Conservation (phyloP, 2,113 vertebrate genomes). For the Pluvianellus socialis region DNA sequence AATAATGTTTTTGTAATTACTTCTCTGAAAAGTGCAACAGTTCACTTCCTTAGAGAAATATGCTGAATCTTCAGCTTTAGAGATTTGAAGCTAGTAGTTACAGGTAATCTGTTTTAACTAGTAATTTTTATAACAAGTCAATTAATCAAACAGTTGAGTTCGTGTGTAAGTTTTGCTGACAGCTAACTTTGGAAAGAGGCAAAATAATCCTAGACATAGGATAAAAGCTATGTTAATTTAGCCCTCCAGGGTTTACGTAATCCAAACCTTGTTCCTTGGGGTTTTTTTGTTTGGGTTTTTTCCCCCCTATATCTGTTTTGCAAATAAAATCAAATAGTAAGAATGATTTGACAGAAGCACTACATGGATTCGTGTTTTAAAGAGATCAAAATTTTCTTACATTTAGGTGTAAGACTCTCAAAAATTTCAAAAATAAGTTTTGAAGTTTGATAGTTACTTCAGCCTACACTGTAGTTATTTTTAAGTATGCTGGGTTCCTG, state of each 20-base stretch:
- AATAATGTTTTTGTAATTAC: neutral
- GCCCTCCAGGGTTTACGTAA: neutral
- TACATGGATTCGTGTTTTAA: fast-evolving
- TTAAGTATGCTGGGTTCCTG: neutral
- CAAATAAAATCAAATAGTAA: neutral
- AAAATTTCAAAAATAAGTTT: neutral
- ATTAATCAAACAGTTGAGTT: neutral
- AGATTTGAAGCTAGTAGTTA: neutral
- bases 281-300: neutral
- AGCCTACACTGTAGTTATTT: neutral
- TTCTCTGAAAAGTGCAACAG: neutral
- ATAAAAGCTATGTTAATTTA: neutral
- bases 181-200: neutral
- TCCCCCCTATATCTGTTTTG: neutral
- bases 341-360: neutral
- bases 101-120: neutral
- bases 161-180: neutral
- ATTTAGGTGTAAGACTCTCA: neutral
- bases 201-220: neutral
- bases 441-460: neutral
- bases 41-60: neutral
- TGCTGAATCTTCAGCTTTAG: neutral
- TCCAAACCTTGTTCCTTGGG: neutral
- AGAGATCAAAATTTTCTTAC: neutral
- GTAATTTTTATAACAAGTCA: neutral